These are phyloP conservation scores for Nemapogon koenigi DNA, from an alignment of 2,888 invertebrate species.

Conservation along the genomic window DNA sequence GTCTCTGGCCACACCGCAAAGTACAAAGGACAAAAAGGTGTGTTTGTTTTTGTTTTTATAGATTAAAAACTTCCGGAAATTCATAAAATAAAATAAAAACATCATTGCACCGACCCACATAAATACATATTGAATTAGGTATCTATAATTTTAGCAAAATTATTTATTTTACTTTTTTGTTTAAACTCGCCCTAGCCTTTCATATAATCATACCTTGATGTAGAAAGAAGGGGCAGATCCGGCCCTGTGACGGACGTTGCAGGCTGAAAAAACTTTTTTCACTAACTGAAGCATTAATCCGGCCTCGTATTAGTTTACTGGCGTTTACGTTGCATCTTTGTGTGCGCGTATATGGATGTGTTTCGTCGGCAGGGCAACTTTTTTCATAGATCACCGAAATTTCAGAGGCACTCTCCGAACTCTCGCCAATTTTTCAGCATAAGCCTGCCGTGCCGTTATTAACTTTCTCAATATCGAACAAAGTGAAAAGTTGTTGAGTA, in stretches of 20 bases:
- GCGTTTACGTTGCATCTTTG: conserved; percentile 45
- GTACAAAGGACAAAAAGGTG: too few relatives aligned
- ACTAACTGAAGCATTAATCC: conserved; percentile 67
- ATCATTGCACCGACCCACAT: too few relatives aligned
- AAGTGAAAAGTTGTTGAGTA: conserved; percentile 8
- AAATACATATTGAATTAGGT: too few relatives aligned
- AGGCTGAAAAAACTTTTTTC: conserved; percentile 65
- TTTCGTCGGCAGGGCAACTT: conserved; percentile 51
- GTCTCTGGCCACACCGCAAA: too few relatives aligned
- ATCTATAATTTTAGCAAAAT: too few relatives aligned
- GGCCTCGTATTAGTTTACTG: conserved; percentile 64
- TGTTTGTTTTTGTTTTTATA: too few relatives aligned
- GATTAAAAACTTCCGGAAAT: too few relatives aligned
- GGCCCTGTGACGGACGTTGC: conserved; percentile 55
- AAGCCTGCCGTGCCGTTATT: conserved; percentile 18
- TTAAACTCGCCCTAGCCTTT: too few relatives aligned
- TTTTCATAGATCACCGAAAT: conserved; percentile 40
- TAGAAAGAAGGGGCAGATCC: conserved; percentile 24
- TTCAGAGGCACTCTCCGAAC: conserved; percentile 34
- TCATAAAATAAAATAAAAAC: too few relatives aligned
- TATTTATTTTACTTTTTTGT: too few relatives aligned
- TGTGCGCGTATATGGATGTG: conserved; percentile 35
- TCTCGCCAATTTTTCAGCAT: conserved; percentile 2
- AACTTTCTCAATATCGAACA: conserved; percentile 20
- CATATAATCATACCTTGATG: not conserved